A percentile compares a stretch with the other conserved stretches of the same genome.
phyloP scores from a whole-genome alignment of 1,140 invertebrate genomes.

The Stegodyphus mimosarum region DNA sequence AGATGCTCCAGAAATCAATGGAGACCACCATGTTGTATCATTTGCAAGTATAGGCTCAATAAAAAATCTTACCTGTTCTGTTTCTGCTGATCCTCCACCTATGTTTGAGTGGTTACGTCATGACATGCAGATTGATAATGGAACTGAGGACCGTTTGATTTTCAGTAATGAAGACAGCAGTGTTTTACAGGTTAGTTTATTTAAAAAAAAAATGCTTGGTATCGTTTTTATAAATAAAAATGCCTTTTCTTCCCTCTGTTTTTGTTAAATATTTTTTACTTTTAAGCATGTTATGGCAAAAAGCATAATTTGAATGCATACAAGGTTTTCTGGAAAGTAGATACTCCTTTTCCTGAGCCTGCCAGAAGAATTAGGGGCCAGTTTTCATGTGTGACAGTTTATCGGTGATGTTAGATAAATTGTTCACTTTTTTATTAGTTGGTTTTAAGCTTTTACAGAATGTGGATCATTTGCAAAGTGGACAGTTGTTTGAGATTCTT shows the following conservation, averaged over 20 bases:
- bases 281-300: background rate
- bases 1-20: slow-evolving; percentile 52
- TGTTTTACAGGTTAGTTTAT: slow-evolving; percentile 25
- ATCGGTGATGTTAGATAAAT: too few relatives aligned
- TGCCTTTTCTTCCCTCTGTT: background rate
- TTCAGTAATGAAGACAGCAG: slow-evolving; percentile 26
- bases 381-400: too few relatives aligned
- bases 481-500: too few relatives aligned
- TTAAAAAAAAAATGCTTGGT: background rate
- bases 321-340: too few relatives aligned
- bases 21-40: slow-evolving; percentile 1
- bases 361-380: too few relatives aligned
- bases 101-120: slow-evolving; percentile 44
- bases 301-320: too few relatives aligned
- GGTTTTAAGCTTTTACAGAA: too few relatives aligned
- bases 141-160: slow-evolving; percentile 10
- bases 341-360: too few relatives aligned
- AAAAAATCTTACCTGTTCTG: slow-evolving; percentile 26
- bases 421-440: too few relatives aligned
- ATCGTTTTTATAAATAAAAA: background rate
- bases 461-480: too few relatives aligned
- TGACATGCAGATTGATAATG: slow-evolving; percentile 47
- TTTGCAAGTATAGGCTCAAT: slow-evolving; percentile 21
- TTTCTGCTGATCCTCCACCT: slow-evolving; percentile 29
- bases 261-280: background rate